Conservation (phyloP, 2,113 vertebrate species). For the Desmodus rotundus region DNA sequence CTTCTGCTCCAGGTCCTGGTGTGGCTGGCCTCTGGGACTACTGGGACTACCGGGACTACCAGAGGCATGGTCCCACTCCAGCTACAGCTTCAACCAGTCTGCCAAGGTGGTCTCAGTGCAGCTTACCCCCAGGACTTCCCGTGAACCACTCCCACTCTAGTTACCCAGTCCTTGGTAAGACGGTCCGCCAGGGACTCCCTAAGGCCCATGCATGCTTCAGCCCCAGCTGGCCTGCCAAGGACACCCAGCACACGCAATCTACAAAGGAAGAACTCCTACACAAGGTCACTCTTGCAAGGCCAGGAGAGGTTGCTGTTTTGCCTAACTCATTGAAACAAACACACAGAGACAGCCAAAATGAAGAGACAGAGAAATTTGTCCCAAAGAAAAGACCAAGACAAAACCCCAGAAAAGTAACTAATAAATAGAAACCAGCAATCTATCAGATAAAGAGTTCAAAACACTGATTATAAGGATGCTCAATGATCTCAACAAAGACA, state of each 20-base stretch:
- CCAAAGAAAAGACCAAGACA: neutral
- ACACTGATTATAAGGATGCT: neutral
- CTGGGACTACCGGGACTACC: neutral
- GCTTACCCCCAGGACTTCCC: neutral
- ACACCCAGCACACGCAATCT: neutral
- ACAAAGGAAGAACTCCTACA: neutral
- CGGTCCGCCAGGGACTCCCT: neutral
- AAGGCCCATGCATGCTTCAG: neutral
- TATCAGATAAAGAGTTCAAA: neutral
- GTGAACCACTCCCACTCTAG: neutral
- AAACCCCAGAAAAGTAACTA: neutral
- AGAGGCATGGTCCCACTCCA: neutral
- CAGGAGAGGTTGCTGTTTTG: neutral
- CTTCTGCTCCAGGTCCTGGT: neutral
- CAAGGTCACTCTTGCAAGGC: neutral
- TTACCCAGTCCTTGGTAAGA: neutral
- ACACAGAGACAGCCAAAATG: neutral
- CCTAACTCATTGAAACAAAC: neutral
- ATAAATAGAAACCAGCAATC: neutral
- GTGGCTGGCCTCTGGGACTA: neutral
- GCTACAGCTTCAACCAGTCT: neutral
- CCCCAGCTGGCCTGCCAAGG: neutral
- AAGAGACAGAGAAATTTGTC: neutral
- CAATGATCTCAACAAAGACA: neutral
- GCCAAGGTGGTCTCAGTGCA: neutral